Conservation (phyloP, 2,113 vertebrate species). For the Hemichromis elongatus region DNA sequence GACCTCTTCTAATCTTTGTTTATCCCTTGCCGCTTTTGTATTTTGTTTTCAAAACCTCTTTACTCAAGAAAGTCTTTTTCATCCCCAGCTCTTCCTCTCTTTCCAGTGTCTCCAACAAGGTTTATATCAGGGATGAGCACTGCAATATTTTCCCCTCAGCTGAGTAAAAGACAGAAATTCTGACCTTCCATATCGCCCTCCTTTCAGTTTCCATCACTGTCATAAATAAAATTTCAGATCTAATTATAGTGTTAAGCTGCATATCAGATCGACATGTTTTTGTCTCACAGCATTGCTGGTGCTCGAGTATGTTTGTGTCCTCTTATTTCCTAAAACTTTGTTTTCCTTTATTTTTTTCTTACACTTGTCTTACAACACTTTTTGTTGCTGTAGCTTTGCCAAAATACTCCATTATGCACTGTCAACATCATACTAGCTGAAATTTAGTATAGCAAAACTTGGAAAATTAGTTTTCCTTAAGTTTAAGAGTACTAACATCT, state of each 20-base stretch:
- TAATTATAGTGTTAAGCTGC: conserved; percentile 38
- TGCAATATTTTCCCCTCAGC: conserved; percentile 6
- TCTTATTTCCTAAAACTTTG: not conserved
- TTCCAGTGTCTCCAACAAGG: not conserved
- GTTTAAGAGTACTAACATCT: not conserved
- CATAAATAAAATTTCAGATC: conserved; percentile 53
- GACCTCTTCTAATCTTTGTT: conserved; percentile 35
- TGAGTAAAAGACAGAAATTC: conserved; percentile 4
- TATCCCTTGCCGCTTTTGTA: conserved; percentile 5
- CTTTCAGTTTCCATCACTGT: conserved; percentile 7
- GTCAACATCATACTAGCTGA: not conserved
- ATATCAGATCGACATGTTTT: conserved; percentile 1
- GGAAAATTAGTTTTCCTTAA: not conserved
- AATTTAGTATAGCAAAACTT: not conserved
- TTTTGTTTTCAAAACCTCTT: conserved; percentile 24
- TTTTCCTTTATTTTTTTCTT: not conserved
- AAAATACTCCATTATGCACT: not conserved
- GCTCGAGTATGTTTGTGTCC: not conserved
- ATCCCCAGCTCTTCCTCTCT: not conserved
- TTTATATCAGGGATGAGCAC: not conserved
- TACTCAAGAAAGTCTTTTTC: not conserved
- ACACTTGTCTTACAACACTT: no score
- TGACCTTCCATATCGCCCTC: not conserved
- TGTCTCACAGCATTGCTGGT: not conserved
- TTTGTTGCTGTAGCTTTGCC: not conserved